Evolutionary conservation across 2,888 invertebrate species (phyloP).

Genomic region (Macrophya annulata): DNA sequence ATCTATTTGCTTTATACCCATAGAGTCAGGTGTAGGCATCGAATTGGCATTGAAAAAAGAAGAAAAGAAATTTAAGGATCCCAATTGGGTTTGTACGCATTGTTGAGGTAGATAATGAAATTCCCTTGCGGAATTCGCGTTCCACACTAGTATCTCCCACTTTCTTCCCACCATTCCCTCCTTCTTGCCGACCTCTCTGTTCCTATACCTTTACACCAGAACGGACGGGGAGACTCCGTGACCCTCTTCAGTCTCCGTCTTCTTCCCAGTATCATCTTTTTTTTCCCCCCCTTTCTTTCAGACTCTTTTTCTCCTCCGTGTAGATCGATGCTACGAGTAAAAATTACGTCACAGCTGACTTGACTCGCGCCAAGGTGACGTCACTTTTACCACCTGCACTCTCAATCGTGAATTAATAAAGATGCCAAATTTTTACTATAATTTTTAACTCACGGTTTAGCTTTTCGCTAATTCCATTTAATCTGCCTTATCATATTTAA

Average conservation of each 20-base stretch:
- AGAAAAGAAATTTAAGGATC: neutral
- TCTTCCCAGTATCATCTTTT: neutral
- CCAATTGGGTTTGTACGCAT: conserved; percentile 48
- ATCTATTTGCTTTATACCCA: too few species aligned
- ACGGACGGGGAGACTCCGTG: conserved; percentile 8
- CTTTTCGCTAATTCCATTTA: neutral
- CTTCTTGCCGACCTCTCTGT: neutral
- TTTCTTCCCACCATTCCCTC: neutral
- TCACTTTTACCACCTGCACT: neutral
- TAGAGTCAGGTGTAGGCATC: neutral
- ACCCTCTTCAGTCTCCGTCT: conserved; percentile 38
- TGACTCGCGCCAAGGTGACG: neutral
- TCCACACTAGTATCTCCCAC: conserved; percentile 17
- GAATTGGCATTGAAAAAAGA: neutral
- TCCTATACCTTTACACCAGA: neutral
- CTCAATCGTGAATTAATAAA: neutral
- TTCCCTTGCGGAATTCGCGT: conserved; percentile 47
- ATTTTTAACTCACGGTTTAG: neutral
- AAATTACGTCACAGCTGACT: neutral
- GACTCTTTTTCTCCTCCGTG: neutral
- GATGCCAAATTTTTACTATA: neutral
- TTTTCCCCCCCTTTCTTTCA: neutral
- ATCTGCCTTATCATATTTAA: too few species aligned
- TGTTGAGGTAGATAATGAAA: conserved; percentile 51
- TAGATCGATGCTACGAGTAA: conserved; percentile 11